These are phyloP conservation scores for Lycopodina hypogea DNA, from an alignment of 37 sponge, comb jelly and placozoan genomes.

Conservation along the genomic window DNA sequence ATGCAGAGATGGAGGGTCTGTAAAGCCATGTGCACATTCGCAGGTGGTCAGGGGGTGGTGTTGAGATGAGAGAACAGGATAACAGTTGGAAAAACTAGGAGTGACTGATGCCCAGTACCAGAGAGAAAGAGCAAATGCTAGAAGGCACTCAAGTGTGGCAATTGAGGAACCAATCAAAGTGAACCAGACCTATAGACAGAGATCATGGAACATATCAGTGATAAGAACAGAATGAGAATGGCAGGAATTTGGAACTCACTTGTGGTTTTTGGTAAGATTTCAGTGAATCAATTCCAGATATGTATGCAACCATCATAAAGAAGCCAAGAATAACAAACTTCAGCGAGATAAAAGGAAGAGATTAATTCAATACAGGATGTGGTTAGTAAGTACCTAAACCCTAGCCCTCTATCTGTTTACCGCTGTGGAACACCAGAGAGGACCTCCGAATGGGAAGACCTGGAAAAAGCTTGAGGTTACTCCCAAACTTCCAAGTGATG, in stretches of 20 bases:
- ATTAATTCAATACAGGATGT: too few species aligned
- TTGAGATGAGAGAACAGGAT: neutral
- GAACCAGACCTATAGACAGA: constrained; percentile 5
- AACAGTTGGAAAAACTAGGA: constrained; percentile 6
- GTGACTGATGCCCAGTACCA: neutral
- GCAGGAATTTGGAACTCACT: neutral
- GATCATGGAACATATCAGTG: neutral
- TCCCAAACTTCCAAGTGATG: constrained; percentile 10
- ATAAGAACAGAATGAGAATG: too few species aligned
- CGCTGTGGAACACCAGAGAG: constrained; percentile 10
- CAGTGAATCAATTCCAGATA: neutral
- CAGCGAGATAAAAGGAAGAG: neutral
- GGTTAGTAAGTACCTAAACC: neutral
- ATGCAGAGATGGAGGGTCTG: constrained; percentile 25
- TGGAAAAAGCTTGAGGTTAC: constrained; percentile 22
- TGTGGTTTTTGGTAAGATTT: constrained; percentile 5
- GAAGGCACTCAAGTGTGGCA: neutral
- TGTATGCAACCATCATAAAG: constrained; percentile 9
- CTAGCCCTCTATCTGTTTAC: neutral
- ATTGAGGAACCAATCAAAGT: constrained; percentile 1
- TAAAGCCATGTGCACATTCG: constrained; percentile 20
- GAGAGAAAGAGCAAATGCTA: constrained; percentile 4
- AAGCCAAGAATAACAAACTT: constrained; percentile 19
- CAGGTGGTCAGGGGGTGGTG: neutral
- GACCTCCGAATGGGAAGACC: constrained; percentile 31